Conservation (phyloP, 2,113 vertebrate species). For the Takifugu flavidus region DNA sequence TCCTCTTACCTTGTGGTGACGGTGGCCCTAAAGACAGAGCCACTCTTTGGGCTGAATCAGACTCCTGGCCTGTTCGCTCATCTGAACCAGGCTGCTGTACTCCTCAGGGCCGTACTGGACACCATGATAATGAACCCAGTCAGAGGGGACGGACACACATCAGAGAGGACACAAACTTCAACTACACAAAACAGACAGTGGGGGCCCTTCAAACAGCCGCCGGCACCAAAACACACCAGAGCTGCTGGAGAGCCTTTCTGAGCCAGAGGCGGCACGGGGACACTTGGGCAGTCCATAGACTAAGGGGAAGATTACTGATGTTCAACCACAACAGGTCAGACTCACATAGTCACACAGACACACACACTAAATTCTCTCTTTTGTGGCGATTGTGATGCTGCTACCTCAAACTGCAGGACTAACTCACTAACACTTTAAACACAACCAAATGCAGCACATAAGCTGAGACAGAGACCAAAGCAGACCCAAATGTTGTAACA, state of each 20-base stretch:
- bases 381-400: conserved; percentile 1
- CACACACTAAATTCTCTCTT: background rate
- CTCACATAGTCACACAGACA: background rate
- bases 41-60: conserved; percentile 98
- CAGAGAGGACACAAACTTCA: conserved; percentile 2
- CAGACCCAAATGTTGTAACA: conserved; percentile 32
- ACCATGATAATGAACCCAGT: conserved; percentile 75
- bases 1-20: conserved; percentile 76
- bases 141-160: conserved; percentile 36
- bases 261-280: conserved; percentile 31
- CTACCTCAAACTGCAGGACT: conserved; percentile 11
- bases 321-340: conserved; percentile 55
- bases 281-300: conserved; percentile 25
- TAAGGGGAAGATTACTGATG: conserved; percentile 36
- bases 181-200: conserved; percentile 5
- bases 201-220: background rate
- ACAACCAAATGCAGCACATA: background rate
- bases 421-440: conserved; percentile 1
- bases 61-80: conserved; percentile 90
- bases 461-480: conserved; percentile 24
- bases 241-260: conserved; percentile 33
- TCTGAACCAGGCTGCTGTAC: conserved; percentile 90
- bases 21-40: conserved; percentile 90
- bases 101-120: conserved; percentile 92
- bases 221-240: conserved; percentile 2